Evolutionary conservation across 2,888 invertebrate genomes (phyloP).

Genomic region (Osmoderma eremita): DNA sequence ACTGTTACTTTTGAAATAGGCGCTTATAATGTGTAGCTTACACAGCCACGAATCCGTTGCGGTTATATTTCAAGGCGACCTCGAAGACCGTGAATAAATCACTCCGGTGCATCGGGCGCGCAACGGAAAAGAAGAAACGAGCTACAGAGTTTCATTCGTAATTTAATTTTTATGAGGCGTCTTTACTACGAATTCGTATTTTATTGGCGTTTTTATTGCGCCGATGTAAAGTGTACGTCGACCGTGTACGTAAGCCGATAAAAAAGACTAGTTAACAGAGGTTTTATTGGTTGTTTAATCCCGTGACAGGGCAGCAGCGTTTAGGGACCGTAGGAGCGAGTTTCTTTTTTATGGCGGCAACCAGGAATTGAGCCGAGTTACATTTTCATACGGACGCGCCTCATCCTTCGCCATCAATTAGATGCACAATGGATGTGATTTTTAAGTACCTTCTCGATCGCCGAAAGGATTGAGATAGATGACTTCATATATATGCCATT

Average conservation of each 20-base stretch:
- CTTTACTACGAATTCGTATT: conserved; percentile 37
- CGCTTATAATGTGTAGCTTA: not conserved
- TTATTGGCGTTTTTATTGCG: conserved; percentile 36
- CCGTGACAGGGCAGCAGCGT: conserved; percentile 29
- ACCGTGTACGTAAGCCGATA: conserved; percentile 31
- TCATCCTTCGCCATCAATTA: not conserved
- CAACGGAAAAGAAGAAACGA: conserved; percentile 32
- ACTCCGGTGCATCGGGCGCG: conserved; percentile 4
- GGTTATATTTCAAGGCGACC: conserved; percentile 11
- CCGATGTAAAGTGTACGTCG: conserved; percentile 34
- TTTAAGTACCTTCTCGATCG: not conserved
- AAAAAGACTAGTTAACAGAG: conserved; percentile 34
- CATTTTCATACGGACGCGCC: conserved; percentile 23
- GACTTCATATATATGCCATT: too few species aligned
- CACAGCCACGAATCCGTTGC: conserved; percentile 25
- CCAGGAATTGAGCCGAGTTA: conserved; percentile 29
- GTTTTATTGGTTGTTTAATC: conserved; percentile 36
- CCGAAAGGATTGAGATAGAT: too few species aligned
- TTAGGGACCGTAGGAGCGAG: conserved; percentile 9
- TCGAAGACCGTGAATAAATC: conserved; percentile 29
- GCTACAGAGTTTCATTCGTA: conserved; percentile 31
- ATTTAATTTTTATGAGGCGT: conserved; percentile 35
- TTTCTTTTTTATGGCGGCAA: conserved; percentile 22
- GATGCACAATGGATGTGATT: conserved; percentile 10
- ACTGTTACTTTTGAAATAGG: conserved; percentile 18